Evolutionary conservation across 2,113 vertebrate genomes (phyloP).

Genomic region (Rutilus rutilus): DNA sequence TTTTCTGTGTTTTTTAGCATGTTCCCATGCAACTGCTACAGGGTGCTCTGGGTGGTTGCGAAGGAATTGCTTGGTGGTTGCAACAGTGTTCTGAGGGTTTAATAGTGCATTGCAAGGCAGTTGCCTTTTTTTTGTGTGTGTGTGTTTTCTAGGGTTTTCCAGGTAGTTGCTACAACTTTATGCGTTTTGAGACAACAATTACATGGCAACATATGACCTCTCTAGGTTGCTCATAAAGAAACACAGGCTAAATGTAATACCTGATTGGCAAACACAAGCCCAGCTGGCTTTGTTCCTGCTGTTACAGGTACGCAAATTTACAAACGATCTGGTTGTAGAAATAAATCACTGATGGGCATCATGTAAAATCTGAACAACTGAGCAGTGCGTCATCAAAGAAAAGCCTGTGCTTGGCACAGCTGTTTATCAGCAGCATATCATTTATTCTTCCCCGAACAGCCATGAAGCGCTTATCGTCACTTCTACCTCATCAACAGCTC

Average conservation of each 20-base stretch:
- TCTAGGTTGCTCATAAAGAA: background rate
- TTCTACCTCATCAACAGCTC: constrained; percentile 27
- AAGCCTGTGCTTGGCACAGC: constrained; percentile 10
- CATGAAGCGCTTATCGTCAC: constrained; percentile 7
- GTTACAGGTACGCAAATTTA: background rate
- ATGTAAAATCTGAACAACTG: constrained; percentile 10
- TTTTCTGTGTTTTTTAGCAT: too few relatives aligned
- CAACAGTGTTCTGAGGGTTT: too few relatives aligned
- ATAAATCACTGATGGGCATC: constrained; percentile 6
- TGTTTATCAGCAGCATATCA: constrained; percentile 26
- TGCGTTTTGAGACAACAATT: background rate
- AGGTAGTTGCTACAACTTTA: background rate
- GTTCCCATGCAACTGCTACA: too few relatives aligned
- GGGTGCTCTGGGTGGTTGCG: too few relatives aligned
- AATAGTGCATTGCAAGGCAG: background rate
- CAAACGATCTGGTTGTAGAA: background rate
- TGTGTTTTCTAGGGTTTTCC: background rate
- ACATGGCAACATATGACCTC: background rate
- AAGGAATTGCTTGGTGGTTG: too few relatives aligned
- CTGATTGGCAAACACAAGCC: background rate
- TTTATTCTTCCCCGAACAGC: constrained; percentile 3
- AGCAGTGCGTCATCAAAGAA: background rate
- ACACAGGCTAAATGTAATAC: background rate
- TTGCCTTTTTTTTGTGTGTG: background rate
- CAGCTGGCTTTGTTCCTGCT: background rate